phyloP scores from a whole-genome alignment of 2,888 invertebrate genomes.

The Scaptomyza flava region DNA sequence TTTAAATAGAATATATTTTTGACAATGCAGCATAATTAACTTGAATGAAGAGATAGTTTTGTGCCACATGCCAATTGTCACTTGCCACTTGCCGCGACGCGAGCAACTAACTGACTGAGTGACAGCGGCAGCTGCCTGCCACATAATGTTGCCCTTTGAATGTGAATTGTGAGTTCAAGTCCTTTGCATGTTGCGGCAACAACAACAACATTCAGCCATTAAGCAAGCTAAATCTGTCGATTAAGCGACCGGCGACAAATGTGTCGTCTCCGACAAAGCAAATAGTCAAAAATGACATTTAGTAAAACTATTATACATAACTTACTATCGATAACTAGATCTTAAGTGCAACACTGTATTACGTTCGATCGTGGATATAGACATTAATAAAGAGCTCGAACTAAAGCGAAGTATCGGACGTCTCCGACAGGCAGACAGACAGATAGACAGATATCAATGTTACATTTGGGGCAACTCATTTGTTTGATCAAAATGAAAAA shows the following conservation, averaged over 20 bases:
- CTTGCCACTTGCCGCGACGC: constrained; percentile 30
- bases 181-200: constrained; percentile 1
- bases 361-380: too few relatives aligned
- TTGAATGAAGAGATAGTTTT: constrained; percentile 1
- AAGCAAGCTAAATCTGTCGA: constrained; percentile 6
- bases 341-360: too few relatives aligned
- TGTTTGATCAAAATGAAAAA: not conserved
- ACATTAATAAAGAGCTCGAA: too few relatives aligned
- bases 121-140: constrained; percentile 29
- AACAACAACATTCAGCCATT: not conserved
- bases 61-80: constrained; percentile 31
- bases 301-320: too few relatives aligned
- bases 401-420: too few relatives aligned
- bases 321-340: too few relatives aligned
- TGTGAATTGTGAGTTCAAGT: constrained; percentile 6
- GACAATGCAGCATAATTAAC: constrained; percentile 62
- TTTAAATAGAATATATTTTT: constrained; percentile 62
- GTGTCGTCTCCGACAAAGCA: not conserved
- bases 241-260: constrained; percentile 44
- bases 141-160: constrained; percentile 14
- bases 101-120: constrained; percentile 25
- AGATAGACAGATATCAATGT: too few relatives aligned
- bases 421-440: too few relatives aligned
- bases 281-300: too few relatives aligned
- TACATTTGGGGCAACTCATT: too few relatives aligned